A percentile compares a stretch with the other conserved stretches of the same genome.
Evolutionary conservation across 2,797 vertebrate species (phyloP).

Genomic region (Lepus townsendii): DNA sequence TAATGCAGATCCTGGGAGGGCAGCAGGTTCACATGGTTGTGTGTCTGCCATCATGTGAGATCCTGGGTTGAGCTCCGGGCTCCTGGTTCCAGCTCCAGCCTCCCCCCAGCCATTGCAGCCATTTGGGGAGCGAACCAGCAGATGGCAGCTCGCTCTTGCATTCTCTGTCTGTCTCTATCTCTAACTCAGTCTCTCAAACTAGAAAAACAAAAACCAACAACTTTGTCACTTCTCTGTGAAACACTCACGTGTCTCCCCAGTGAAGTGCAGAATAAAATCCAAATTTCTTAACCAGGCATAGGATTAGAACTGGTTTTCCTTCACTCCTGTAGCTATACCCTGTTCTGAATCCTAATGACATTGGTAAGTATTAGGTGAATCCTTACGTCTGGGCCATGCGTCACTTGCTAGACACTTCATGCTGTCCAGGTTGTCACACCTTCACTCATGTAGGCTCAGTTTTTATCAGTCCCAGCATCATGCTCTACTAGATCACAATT

Average conservation of each 20-base stretch:
- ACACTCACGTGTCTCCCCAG: rapidly evolving
- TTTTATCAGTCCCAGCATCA: neutral
- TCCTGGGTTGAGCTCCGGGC: too few species aligned
- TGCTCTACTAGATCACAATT: rapidly evolving
- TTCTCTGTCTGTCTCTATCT: too few species aligned
- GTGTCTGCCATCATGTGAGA: too few species aligned
- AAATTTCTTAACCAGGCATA: neutral
- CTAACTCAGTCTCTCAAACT: too few species aligned
- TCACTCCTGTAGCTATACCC: neutral
- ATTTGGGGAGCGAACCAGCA: too few species aligned
- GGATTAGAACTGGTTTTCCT: neutral
- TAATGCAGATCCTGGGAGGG: too few species aligned
- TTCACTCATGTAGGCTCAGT: neutral
- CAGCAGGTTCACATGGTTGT: too few species aligned
- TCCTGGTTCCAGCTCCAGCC: too few species aligned
- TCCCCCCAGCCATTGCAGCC: too few species aligned
- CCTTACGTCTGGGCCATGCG: rapidly evolving
- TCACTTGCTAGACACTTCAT: too few species aligned
- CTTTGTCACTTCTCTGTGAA: rapidly evolving
- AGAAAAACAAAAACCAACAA: too few species aligned
- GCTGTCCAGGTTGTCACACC: neutral
- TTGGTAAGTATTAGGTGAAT: neutral
- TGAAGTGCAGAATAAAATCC: neutral
- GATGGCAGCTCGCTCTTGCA: too few species aligned
- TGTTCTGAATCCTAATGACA: neutral